phyloP scores from a whole-genome alignment of 2,888 invertebrate species.

The Catonia carolina region DNA sequence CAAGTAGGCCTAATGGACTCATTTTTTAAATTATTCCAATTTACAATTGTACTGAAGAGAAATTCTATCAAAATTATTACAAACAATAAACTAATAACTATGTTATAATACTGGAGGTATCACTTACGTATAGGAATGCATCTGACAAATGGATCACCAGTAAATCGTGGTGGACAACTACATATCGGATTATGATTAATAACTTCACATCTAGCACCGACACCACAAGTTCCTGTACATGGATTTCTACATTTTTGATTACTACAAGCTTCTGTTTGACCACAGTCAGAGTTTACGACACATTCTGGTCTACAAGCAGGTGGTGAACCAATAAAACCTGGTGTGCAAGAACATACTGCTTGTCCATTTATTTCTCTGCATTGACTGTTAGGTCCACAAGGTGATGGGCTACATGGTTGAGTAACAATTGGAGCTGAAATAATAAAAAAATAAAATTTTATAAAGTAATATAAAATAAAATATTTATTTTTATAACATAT shows the following conservation, averaged over 20 bases:
- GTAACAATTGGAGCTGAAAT: conserved; percentile 35
- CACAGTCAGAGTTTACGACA: conserved; percentile 57
- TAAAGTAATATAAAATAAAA: background rate
- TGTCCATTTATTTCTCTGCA: conserved; percentile 66
- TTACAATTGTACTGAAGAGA: too few species aligned
- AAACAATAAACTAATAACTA: too few species aligned
- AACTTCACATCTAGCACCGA: conserved; percentile 62
- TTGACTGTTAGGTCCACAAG: conserved; percentile 50
- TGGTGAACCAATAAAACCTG: conserved; percentile 66
- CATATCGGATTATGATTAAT: conserved; percentile 69
- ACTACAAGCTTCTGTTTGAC: conserved; percentile 60
- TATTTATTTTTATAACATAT: background rate
- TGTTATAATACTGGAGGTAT: too few species aligned
- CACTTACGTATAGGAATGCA: conserved; percentile 48
- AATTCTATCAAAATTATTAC: too few species aligned
- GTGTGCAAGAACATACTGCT: conserved; percentile 66
- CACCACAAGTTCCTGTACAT: conserved; percentile 69
- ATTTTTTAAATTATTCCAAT: too few species aligned
- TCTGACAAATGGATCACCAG: conserved; percentile 67
- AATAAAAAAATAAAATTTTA: background rate
- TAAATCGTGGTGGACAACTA: conserved; percentile 55
- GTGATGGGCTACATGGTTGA: conserved; percentile 52
- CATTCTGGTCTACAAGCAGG: conserved; percentile 53
- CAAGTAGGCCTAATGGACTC: too few species aligned
- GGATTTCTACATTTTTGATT: conserved; percentile 73